These are phyloP conservation scores for Acleris cristana DNA, from an alignment of 2,888 invertebrate genomes.

Conservation along the genomic window DNA sequence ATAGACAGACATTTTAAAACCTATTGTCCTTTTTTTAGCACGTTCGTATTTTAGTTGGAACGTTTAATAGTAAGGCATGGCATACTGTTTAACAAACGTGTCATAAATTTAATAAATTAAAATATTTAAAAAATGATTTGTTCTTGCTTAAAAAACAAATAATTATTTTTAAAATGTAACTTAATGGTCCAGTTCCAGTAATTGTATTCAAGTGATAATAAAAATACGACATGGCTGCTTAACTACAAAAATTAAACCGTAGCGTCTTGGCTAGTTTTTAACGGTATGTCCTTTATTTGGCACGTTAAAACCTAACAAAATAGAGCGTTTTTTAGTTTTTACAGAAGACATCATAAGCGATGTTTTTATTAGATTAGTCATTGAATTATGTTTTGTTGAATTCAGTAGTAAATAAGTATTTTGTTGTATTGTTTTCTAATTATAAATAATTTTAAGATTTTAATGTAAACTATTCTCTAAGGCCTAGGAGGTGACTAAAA, in stretches of 20 bases:
- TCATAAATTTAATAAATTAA: no score
- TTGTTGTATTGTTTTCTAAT: conserved; percentile 28
- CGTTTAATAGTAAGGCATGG: no score
- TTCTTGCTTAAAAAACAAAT: no score
- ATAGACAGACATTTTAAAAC: background rate
- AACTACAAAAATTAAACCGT: conserved; percentile 44
- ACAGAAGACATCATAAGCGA: background rate
- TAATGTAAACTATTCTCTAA: conserved; percentile 42
- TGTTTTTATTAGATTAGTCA: background rate
- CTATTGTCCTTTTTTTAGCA: no score
- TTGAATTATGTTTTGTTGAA: background rate
- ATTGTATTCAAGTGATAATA: conserved; percentile 13
- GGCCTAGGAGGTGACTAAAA: conserved; percentile 66
- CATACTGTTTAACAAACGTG: no score
- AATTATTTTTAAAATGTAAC: no score
- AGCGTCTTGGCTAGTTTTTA: conserved; percentile 48
- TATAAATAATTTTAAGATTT: conserved; percentile 36
- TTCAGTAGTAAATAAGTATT: background rate
- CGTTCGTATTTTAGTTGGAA: no score
- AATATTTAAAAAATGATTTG: no score
- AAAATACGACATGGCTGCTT: conserved; percentile 43
- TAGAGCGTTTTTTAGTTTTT: no score
- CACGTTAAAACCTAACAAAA: background rate
- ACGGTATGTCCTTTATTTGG: conserved; percentile 34
- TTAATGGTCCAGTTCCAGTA: conserved; percentile 13